phyloP scores from a whole-genome alignment of 2,113 vertebrate genomes.

The Ifrita kowaldi region DNA sequence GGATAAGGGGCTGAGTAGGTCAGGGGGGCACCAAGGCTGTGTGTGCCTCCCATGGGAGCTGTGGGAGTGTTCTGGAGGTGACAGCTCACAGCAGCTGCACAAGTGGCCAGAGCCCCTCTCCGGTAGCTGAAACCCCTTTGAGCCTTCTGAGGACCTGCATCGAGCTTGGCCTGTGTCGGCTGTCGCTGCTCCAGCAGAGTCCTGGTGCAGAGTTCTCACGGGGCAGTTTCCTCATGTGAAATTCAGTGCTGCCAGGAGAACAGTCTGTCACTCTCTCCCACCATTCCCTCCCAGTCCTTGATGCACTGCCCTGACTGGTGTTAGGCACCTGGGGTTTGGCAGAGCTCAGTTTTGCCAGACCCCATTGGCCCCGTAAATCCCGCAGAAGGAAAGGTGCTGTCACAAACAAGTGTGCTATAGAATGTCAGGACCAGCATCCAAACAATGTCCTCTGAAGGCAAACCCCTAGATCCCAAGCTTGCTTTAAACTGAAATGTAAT shows the following conservation, averaged over 20 bases:
- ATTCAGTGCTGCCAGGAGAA: neutral
- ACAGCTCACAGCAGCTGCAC: neutral
- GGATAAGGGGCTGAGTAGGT: neutral
- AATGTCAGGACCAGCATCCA: neutral
- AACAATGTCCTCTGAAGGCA: neutral
- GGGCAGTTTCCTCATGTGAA: neutral
- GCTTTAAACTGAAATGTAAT: neutral
- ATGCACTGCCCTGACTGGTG: neutral
- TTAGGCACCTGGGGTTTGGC: neutral
- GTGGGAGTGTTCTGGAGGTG: neutral
- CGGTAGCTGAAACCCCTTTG: neutral
- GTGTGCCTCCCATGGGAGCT: neutral
- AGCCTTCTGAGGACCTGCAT: neutral
- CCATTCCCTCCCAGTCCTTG: neutral
- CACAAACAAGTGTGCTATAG: neutral
- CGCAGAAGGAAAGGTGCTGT: neutral
- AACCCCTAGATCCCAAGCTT: neutral
- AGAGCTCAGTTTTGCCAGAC: neutral
- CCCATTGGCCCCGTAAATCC: neutral
- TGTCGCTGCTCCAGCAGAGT: neutral
- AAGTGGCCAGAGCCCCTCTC: neutral
- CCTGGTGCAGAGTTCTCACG: neutral
- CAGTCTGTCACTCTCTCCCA: neutral
- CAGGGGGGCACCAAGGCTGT: neutral
- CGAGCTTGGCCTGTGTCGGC: rapidly evolving